Base-by-base conservation (phyloP, 2,113 vertebrate species). In the Tachysurus fulvidraco region DNA sequence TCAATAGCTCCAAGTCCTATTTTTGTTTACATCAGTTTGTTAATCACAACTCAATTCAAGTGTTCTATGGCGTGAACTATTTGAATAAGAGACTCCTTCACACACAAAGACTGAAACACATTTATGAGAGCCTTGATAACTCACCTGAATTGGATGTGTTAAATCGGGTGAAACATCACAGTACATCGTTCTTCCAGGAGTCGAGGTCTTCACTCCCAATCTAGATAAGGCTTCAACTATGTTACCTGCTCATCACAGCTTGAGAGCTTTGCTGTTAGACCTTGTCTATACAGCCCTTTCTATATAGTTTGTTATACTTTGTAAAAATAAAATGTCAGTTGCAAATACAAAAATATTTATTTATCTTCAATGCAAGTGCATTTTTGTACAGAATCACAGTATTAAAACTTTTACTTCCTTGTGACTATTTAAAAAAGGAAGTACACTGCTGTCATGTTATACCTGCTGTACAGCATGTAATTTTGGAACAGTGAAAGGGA, bases 1-100 rank as follows among this genome's bases (percentile, higher is more conserved):
- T 94, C 93, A 94, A 92, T 93, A 87, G 92, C 93, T 91, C 92
- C 69, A 89, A 79, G 62, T 83, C 65, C 81, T 87, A 73, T 88
- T 88, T 88, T 87, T 88, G 73, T 73, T 30, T 89, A 78, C 55
- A 9, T 64, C 54, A 25, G 67, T 60, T 76, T 81, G 54, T 41
- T 77, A 73, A 46, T 17, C 28, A 30, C 65, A 80, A 19, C 50
- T 8, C 65, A 80, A 12, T 30, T 8, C 17, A 62, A 57, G 46
- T 57, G 59, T 83, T 84, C 13, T 78, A 44, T 13, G 41, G 46
- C 52, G 19, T 65, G 28, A 84, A 79, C 46, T 19, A 44, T 77
- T 46, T 69, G 46, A 46, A 41, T 13, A 14, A 36, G 36, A 36
- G 36, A 36, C 36, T 71, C 44, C 76, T 83, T 36, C 36, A 14